These are phyloP conservation scores for Syrista parreyssii DNA, from an alignment of 2,888 invertebrate genomes.

Conservation along the genomic window DNA sequence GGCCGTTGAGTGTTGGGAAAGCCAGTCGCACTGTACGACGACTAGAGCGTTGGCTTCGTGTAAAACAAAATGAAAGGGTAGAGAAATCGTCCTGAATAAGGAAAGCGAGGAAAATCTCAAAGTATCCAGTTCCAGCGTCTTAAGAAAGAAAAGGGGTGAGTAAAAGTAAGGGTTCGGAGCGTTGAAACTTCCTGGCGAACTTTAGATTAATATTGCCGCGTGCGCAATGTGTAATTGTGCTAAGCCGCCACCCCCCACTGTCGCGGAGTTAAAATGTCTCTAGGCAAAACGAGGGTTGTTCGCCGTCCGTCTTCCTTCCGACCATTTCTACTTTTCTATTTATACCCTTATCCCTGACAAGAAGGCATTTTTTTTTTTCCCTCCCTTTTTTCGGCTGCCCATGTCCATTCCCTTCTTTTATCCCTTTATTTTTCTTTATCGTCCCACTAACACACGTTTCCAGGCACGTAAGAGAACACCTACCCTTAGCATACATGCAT, in stretches of 20 bases:
- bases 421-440: not conserved
- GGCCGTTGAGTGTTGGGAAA: not conserved
- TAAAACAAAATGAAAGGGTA: not conserved
- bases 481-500: not conserved
- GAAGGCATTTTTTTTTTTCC: not conserved
- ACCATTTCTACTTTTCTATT: not conserved
- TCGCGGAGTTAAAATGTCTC: not conserved
- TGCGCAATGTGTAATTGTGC: slow-evolving; percentile 45
- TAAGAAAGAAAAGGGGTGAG: not conserved
- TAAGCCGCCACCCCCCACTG: slow-evolving; percentile 27
- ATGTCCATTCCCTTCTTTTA: not conserved
- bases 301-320: not conserved
- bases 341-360: not conserved
- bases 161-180: not conserved
- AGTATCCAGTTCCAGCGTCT: slow-evolving; percentile 13
- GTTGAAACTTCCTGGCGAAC: slow-evolving; percentile 43
- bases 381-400: not conserved
- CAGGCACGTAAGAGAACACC: not conserved
- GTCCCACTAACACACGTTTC: not conserved
- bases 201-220: slow-evolving; percentile 57
- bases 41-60: not conserved
- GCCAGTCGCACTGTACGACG: not conserved
- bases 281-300: not conserved
- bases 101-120: slow-evolving; percentile 41
- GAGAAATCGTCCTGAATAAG: not conserved